Evolutionary conservation across 2,113 vertebrate genomes (phyloP), one percentile per base, ranked within the genome.

Genomic region (Anguilla rostrata): DNA sequence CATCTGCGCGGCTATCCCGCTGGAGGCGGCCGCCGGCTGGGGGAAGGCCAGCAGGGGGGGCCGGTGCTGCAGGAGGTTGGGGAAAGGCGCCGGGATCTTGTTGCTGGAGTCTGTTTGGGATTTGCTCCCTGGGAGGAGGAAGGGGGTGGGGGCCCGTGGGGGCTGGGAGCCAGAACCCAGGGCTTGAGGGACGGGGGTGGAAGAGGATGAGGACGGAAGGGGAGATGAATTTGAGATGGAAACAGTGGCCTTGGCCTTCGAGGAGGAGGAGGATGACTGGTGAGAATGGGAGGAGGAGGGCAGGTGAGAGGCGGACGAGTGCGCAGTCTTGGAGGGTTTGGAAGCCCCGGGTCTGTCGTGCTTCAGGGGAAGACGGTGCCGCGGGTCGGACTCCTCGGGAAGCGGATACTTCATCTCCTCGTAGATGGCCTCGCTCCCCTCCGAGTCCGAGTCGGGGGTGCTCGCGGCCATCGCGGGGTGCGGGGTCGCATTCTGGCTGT

Each of bases 341-440:
- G 43, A 78, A 57, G 84, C 15, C 18, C 7, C 43, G 18, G 94
- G 88, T 89, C 94, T 82, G 82, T 96, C 94, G 0, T 95, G 95
- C 89, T 95, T 95, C 46, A 87, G 57, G 18, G 92, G 92, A 20
- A 87, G 91, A 57, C 94, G 94, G 86, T 92, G 92, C 0, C 94
- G 95, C 88, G 92, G 90, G 57, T 92, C 91, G 41, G 88, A 87
- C 89, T 97, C 95, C 78, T 97, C 97, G 0, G 95, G 93, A 82
- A 94, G 93, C 0, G 97, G 97, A 87, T 98, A 98, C 89, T 98
- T 98, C 97, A 98, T 98, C 92, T 98, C 97, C 89, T 98, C 97
- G 0, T 98, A 98, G 83, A 98, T 98, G 63, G 97, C 97, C 93
- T 98, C 97, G 1, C 97, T 96, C 92, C 97, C 97, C 86, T 98